Base-by-base conservation (phyloP, 1,140 invertebrate genomes). In the Delia radicum region DNA sequence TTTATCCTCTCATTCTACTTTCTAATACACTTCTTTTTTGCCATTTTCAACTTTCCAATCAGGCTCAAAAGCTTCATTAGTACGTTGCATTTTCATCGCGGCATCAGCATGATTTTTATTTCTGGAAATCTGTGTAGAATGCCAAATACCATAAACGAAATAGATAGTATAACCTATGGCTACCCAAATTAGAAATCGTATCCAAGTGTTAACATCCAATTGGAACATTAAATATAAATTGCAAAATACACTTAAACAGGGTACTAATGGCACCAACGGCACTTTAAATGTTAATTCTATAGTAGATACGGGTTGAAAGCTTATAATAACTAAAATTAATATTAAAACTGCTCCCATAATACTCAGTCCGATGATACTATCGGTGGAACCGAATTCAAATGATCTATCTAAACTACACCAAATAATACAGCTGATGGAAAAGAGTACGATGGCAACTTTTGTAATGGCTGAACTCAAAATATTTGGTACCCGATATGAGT, bases 191-290 rank as follows among this genome's bases (percentile, higher is more conserved):
- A 88, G 89, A 84, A 96, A 94, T 80, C 95, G 90, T 63, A 95
- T 90, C 95, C 95, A 97, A 2, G 95, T 97, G 77, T 91, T 89
- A 29, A 89, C 82, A 80, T 94, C 92, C 74, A 98, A 87, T 86
- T 96, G 94, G 79, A 95, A 89, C 94, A 97, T 97, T 28, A 98
- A 88, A 85, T 95, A 94, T 48, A 96, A 85, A 87, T 98, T 98
- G 77, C 94, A 91, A 63, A 96, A 91, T 74, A 97, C 92, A 84
- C 94, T 95, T 1, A 95, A 80, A 77, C 92, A 92, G 0, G 96
- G 95, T 48, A 97, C 88, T 26, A 95, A 87, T 1, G 96, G 96
- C 13, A 98, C 95, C 24, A 94, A 87, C 0, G 95, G 95, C 55
- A 95, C 95, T 92, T 95, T 87, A 24, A 89, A 88, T 48, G 81